phyloP scores from a whole-genome alignment of 2,113 vertebrate species.

The Cephalopterus ornatus region DNA sequence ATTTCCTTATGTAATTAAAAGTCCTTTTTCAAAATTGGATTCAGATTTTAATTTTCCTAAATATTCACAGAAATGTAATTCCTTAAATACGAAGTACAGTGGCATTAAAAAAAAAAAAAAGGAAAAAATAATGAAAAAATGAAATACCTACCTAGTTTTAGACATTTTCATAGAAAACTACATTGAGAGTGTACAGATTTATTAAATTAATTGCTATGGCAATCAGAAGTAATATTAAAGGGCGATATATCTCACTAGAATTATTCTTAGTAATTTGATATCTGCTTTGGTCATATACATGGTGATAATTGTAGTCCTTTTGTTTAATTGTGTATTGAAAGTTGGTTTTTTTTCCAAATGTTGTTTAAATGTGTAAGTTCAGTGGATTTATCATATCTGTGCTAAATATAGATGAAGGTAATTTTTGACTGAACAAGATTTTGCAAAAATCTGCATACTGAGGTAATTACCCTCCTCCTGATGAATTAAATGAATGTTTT shows the following conservation, averaged over 20 bases:
- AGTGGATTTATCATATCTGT: background rate
- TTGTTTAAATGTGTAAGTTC: background rate
- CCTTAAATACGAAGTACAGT: background rate
- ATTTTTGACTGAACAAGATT: background rate
- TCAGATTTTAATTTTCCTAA: background rate
- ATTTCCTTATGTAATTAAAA: background rate
- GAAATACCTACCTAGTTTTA: background rate
- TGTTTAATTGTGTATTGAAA: background rate
- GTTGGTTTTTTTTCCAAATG: background rate
- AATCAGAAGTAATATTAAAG: background rate
- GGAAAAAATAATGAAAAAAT: background rate
- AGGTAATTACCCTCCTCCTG: background rate
- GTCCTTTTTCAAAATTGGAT: background rate
- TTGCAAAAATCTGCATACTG: slow-evolving; percentile 1
- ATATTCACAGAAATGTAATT: background rate
- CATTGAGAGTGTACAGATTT: background rate
- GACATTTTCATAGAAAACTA: background rate
- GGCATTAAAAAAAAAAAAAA: background rate
- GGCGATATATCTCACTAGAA: background rate
- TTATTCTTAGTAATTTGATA: background rate
- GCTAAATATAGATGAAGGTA: slow-evolving; percentile 6
- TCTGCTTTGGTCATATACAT: background rate
- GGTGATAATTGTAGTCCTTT: background rate
- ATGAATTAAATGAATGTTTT: slow-evolving; percentile 21
- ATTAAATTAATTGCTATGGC: background rate